Base-by-base conservation (phyloP, 2,888 invertebrate species). In the Thymelicus lineola region DNA sequence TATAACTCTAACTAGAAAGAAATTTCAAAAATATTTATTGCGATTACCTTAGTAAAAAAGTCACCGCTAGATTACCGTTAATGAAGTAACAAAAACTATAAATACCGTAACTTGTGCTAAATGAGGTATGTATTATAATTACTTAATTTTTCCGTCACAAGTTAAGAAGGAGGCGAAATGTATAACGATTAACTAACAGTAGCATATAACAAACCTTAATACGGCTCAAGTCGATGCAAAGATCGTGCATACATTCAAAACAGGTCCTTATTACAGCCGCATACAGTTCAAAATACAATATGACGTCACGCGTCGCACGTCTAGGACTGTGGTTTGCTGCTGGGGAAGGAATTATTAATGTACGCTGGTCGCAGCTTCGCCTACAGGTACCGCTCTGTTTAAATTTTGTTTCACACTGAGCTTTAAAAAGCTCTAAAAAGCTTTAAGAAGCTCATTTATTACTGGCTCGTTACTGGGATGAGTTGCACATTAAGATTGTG, bases 321-420 rank as follows among this genome's bases (percentile, higher is more conserved):
- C n/a, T n/a, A n/a, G 45, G 53, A 55, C 28, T 12, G 42, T 17
- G 68, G 57, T 62, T 68, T 62, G 50, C 35, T 53, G n/a, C 50
- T 42, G 46, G 55, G n/a, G 28, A 62, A 68, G 62, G 46, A 62
- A 68, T 68, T 68, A 61, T 67, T 61, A 61, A 67, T 62, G 62
- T 57, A 14, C 36, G 53, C 53, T 17, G 66, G 67, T 15, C 59
- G 14, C 53, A n/a, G 17, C 50, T 12, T 53, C 65, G 45, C 28
- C 12, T 3, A 10, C 53, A 53, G 53, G 53, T 53, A 53, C 53
- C 53, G 10, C 20, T 1, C 17, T 53, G 53, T 53, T 57, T 57
- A 14, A 57, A 57, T 57, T 57, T 35, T 36, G 7, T 35, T n/a
- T n/a, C 36, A 57, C 57, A 35, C 14, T 35, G 57, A 35, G 35